Percentiles rank a stretch among this genome's conserved stretches.
Evolutionary conservation across 1,140 invertebrate genomes (phyloP).

Genomic region (Phymorhynchus buccinoides): DNA sequence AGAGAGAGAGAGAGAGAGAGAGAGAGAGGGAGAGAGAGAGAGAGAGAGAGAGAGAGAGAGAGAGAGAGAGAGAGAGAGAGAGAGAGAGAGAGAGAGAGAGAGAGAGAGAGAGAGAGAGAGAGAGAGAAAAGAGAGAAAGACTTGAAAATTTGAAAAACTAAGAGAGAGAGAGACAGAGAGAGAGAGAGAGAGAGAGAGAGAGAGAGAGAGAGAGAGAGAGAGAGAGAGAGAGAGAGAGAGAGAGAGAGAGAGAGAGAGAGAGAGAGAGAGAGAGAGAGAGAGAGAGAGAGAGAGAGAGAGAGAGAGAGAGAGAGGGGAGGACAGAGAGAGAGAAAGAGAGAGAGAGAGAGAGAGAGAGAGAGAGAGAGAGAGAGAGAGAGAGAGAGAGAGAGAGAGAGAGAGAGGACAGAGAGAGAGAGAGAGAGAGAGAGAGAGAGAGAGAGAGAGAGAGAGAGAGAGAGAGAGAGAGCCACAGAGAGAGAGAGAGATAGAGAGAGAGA

Average conservation of each 20-base stretch:
- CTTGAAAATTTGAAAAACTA: no score
- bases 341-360: not conserved
- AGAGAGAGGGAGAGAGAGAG: slow-evolving; percentile 13
- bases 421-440: not conserved
- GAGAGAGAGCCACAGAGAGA: no score
- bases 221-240: not conserved
- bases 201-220: not conserved
- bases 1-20: not conserved
- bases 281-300: slow-evolving; percentile 26
- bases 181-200: not conserved
- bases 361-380: not conserved
- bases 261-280: slow-evolving; percentile 13
- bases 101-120: not conserved
- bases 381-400: slow-evolving; percentile 28
- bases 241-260: slow-evolving; percentile 22
- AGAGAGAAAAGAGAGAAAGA: not conserved
- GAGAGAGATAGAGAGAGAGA: no score
- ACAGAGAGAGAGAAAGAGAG: not conserved
- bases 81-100: slow-evolving; percentile 18
- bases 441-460: not conserved
- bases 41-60: not conserved
- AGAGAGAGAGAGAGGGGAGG: not conserved
- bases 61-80: slow-evolving; percentile 19
- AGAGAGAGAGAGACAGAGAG: not conserved
- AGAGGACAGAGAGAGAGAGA: slow-evolving; percentile 20